Percentiles rank a stretch among this genome's conserved stretches.
phyloP scores from a whole-genome alignment of 1,140 invertebrate species.

The Trichonephila clavipes region DNA sequence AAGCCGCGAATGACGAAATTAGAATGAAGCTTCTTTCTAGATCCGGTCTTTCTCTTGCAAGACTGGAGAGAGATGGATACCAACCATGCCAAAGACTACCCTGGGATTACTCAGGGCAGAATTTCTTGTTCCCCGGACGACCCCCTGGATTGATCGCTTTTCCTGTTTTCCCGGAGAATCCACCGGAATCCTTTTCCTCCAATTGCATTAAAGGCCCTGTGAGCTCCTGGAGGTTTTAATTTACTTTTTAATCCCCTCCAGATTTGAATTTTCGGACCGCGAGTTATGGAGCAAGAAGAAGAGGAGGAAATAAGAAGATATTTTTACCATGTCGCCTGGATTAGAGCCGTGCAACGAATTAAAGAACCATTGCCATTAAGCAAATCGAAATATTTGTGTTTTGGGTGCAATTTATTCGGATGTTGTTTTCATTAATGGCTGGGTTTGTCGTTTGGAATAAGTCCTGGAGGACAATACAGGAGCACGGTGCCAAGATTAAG shows the following conservation, averaged over 20 bases:
- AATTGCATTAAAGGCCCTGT: conserved; percentile 53
- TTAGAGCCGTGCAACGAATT: conserved; percentile 45
- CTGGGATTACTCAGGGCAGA: conserved; percentile 49
- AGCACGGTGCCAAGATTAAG: neutral
- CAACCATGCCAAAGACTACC: conserved; percentile 37
- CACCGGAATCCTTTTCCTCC: conserved; percentile 24
- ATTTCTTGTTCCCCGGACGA: conserved; percentile 70
- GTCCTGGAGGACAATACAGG: neutral
- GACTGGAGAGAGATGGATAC: neutral
- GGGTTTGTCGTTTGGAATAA: neutral
- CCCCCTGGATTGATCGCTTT: conserved; percentile 71
- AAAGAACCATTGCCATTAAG: conserved; percentile 69
- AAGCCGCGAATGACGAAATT: conserved; percentile 68
- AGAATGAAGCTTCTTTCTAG: conserved; percentile 60
- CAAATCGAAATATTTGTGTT: conserved; percentile 76
- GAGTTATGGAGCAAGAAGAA: no score
- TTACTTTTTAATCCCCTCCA: conserved; percentile 75
- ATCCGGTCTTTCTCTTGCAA: neutral
- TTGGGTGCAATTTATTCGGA: conserved; percentile 73
- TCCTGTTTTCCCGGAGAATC: conserved; percentile 48
- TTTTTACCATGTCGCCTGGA: conserved; percentile 51
- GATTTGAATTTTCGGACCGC: conserved; percentile 15
- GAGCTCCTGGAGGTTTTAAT: conserved; percentile 63
- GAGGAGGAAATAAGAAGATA: neutral
- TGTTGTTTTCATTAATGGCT: conserved; percentile 61